phyloP scores from a whole-genome alignment of 1,140 invertebrate genomes.

The Eupeodes corollae region DNA sequence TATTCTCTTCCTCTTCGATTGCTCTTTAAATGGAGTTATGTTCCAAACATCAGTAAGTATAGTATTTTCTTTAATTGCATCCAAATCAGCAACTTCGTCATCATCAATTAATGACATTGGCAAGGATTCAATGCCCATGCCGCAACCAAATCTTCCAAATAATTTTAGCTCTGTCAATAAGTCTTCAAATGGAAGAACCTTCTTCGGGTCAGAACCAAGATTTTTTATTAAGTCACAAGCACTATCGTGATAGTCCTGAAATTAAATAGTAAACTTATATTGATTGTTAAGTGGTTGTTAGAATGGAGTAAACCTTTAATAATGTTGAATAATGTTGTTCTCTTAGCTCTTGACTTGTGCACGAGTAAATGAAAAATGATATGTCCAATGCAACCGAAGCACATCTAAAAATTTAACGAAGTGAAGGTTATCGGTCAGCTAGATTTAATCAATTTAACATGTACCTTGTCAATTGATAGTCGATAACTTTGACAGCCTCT shows the following conservation, averaged over 20 bases:
- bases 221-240: constrained; percentile 42
- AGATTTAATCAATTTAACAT: background rate
- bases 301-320: constrained; percentile 30
- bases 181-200: constrained; percentile 43
- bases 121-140: constrained; percentile 50
- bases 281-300: background rate
- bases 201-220: constrained; percentile 48
- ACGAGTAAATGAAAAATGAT: constrained; percentile 49
- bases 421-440: background rate
- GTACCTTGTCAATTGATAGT: constrained; percentile 54
- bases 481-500: constrained; percentile 48
- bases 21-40: constrained; percentile 41
- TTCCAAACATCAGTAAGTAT: constrained; percentile 44
- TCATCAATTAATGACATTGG: constrained; percentile 47
- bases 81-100: constrained; percentile 49
- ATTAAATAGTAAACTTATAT: background rate
- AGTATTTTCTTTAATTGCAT: constrained; percentile 41
- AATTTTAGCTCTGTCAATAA: constrained; percentile 45
- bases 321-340: constrained; percentile 45
- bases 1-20: constrained; percentile 43
- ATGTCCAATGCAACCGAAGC: constrained; percentile 49
- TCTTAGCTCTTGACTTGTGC: constrained; percentile 46
- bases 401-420: constrained; percentile 4
- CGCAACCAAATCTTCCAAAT: constrained; percentile 48
- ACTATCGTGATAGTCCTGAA: constrained; percentile 42